Evolutionary conservation across 1,140 invertebrate species (phyloP), one percentile per base, ranked within the genome.

Genomic region (Schlechtendalia chinensis): DNA sequence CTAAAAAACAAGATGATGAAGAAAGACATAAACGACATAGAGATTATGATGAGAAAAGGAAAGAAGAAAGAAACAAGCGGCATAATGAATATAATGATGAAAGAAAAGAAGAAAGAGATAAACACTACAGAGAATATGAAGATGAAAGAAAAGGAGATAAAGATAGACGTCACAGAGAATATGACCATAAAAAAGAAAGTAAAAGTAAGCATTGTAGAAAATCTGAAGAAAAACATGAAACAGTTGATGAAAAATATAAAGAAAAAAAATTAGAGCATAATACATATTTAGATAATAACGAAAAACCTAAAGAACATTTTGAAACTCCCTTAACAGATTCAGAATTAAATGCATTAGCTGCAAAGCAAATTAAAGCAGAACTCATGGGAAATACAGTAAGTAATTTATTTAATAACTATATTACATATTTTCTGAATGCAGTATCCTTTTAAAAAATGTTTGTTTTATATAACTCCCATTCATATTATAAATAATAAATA

Each of bases 341-440:
- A 45, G 81, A 81, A 79, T 56, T 81, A 88, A 97, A 97, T 87
- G 90, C 91, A 82, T 84, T 98, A 16, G 93, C 91, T 27, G 94
- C 95, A 19, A 95, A 93, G 87, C 90, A 96, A 81, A 86, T 97
- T 0, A 96, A 96, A 88, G 96, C 96, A 45, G 95, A 97, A 89
- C 90, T 96, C 82, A 90, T 96, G 87, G 95, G 95, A 58, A 91
- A 97, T 85, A 86, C 85, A 75, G 90, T 89, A 83, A 84, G 85
- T 29, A 16, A 24, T 50, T 3, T 69, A 24, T 27, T 83, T 79
- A 69, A 67, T 59, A 45, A 32, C 69, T 74, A 5, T 5, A 10
- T 16, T 61, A 39, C 32, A 39, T 39, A 39, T 39, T 39, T 39
- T 39, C 8, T 39, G 32, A 39, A 8, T 39, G 8, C 32, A 39